Percentiles rank a stretch among this genome's conserved stretches.
phyloP scores from a whole-genome alignment of 1,140 invertebrate genomes.

The Dreissena polymorpha region DNA sequence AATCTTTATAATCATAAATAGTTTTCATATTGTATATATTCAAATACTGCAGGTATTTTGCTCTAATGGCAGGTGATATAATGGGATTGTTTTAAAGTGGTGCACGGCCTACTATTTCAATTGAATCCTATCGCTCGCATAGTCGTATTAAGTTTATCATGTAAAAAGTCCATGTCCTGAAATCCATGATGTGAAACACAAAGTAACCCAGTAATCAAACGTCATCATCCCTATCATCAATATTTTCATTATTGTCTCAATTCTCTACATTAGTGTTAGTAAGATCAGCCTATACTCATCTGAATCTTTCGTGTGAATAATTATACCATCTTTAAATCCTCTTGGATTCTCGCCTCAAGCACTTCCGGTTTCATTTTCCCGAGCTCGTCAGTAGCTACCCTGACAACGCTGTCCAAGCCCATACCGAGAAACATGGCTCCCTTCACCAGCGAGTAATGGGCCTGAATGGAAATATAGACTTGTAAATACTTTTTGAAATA shows the following conservation, averaged over 20 bases:
- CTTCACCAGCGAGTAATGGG: constrained; percentile 98
- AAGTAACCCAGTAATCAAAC: neutral
- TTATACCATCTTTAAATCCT: constrained; percentile 86
- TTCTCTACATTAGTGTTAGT: neutral
- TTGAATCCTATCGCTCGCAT: too few relatives aligned
- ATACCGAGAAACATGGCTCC: constrained; percentile 96
- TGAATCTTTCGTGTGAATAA: neutral
- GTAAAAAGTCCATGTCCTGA: too few relatives aligned
- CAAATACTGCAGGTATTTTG: too few relatives aligned
- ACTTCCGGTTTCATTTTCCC: constrained; percentile 94
- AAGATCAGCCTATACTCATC: neutral
- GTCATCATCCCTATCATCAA: neutral
- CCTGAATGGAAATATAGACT: constrained; percentile 82
- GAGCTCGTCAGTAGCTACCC: constrained; percentile 92
- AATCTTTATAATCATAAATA: too few relatives aligned
- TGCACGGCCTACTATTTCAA: too few relatives aligned
- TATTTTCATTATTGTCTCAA: neutral
- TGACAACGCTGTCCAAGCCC: constrained; percentile 96
- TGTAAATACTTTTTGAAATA: neutral
- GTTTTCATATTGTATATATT: too few relatives aligned
- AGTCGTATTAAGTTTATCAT: too few relatives aligned
- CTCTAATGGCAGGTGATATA: too few relatives aligned
- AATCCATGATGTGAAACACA: too few relatives aligned
- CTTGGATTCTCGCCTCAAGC: constrained; percentile 91
- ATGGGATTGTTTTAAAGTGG: too few relatives aligned